Conservation (phyloP, 2,113 vertebrate species). For the Steatornis caripensis region DNA sequence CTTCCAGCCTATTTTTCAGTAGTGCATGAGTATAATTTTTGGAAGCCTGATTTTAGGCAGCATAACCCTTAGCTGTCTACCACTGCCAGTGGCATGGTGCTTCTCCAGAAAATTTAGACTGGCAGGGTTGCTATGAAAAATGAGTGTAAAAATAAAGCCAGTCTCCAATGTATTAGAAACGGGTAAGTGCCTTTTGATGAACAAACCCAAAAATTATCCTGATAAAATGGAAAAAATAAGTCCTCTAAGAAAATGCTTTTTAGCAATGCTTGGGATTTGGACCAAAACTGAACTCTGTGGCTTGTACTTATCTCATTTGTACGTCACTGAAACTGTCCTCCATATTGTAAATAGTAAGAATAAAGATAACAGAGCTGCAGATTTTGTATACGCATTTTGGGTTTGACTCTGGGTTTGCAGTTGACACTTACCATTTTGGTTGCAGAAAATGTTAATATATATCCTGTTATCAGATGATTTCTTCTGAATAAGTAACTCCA, state of each 20-base stretch:
- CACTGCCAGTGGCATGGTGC: background rate
- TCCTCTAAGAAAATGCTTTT: background rate
- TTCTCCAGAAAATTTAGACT: background rate
- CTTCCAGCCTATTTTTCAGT: background rate
- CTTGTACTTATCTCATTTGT: background rate
- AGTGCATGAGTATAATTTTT: background rate
- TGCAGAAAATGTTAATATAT: background rate
- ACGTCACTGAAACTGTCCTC: background rate
- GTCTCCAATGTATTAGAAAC: background rate
- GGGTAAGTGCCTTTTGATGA: background rate
- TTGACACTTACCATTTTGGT: too few relatives aligned
- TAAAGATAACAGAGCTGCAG: background rate
- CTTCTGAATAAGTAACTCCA: background rate
- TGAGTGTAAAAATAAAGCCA: background rate
- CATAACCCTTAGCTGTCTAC: background rate
- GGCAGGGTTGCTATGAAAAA: background rate
- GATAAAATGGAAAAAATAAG: background rate
- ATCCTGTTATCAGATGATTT: background rate
- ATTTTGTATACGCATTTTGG: background rate
- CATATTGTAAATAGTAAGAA: background rate
- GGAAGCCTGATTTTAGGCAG: background rate
- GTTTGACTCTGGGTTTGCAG: background rate
- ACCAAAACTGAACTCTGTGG: background rate
- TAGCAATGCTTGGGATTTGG: background rate
- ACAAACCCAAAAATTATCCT: background rate